Evolutionary conservation across 2,888 invertebrate species (phyloP).

Genomic region (Hypsopygia costalis): DNA sequence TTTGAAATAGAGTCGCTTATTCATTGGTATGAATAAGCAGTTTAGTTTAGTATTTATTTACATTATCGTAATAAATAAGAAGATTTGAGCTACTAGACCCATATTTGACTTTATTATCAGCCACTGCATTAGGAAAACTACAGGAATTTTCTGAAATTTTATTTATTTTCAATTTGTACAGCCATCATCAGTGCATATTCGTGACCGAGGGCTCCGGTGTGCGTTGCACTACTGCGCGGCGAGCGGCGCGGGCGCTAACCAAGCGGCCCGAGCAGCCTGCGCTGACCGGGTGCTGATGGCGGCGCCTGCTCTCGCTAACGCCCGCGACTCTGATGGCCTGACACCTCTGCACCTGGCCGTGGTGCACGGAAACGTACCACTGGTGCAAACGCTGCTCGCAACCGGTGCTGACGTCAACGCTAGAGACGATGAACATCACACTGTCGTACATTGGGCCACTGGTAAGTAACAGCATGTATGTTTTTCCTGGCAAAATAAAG

Average conservation of each 20-base stretch:
- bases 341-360: constrained; percentile 97
- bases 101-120: too few species aligned
- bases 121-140: too few species aligned
- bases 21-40: too few species aligned
- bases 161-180: too few species aligned
- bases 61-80: too few species aligned
- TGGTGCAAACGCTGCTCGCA: constrained; percentile 92
- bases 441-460: constrained; percentile 98
- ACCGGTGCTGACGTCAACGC: constrained; percentile 94
- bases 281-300: constrained; percentile 92
- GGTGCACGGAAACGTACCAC: constrained; percentile 93
- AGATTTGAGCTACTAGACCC: too few species aligned
- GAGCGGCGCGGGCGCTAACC: constrained; percentile 85
- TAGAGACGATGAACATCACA: constrained; percentile 96
- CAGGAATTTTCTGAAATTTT: too few species aligned
- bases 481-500: too few species aligned
- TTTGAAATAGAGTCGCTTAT: too few species aligned
- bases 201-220: constrained; percentile 91
- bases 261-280: constrained; percentile 90
- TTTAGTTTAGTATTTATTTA: too few species aligned
- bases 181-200: constrained; percentile 80
- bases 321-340: constrained; percentile 95
- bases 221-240: constrained; percentile 97
- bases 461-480: constrained; percentile 80
- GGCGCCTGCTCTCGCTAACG: constrained; percentile 91